These are phyloP conservation scores for Tragelaphus strepsiceros DNA, from an alignment of 2,113 vertebrate genomes.

Conservation along the genomic window DNA sequence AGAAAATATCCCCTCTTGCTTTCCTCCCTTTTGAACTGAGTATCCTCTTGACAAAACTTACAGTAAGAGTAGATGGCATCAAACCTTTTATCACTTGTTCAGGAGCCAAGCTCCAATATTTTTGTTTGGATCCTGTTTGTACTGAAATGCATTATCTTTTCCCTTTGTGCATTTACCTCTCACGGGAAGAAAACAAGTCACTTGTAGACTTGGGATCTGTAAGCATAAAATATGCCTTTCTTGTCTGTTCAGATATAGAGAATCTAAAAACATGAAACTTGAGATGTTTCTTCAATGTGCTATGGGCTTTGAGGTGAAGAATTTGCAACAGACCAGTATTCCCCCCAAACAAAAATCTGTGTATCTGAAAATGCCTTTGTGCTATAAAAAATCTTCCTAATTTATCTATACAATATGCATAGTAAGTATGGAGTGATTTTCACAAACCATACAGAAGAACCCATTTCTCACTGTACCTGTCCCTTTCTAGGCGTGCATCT, in stretches of 20 bases:
- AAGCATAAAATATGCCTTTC: constrained; percentile 54
- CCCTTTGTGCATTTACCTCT: constrained; percentile 59
- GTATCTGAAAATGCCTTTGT: constrained; percentile 2
- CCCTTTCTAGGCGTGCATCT: not conserved
- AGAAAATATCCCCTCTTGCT: not conserved
- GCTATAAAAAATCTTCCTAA: not conserved
- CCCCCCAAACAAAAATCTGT: not conserved
- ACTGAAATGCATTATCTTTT: constrained; percentile 42
- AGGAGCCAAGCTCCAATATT: not conserved
- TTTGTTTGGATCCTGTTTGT: constrained; percentile 54
- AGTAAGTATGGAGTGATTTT: not conserved
- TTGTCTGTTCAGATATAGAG: constrained; percentile 44
- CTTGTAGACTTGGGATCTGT: constrained; percentile 47
- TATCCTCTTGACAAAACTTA: not conserved
- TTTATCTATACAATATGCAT: not conserved
- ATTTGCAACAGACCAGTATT: not conserved
- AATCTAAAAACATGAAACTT: constrained; percentile 39
- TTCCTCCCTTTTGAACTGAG: constrained; percentile 3
- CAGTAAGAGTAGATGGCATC: not conserved
- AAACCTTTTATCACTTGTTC: not conserved
- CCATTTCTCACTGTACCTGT: not conserved
- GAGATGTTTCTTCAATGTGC: constrained; percentile 7
- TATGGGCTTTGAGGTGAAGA: not conserved
- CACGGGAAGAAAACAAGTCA: constrained; percentile 61
- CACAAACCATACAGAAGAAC: not conserved